These are phyloP conservation scores for Lepus americanus DNA, from an alignment of 2,113 vertebrate genomes.

Conservation along the genomic window DNA sequence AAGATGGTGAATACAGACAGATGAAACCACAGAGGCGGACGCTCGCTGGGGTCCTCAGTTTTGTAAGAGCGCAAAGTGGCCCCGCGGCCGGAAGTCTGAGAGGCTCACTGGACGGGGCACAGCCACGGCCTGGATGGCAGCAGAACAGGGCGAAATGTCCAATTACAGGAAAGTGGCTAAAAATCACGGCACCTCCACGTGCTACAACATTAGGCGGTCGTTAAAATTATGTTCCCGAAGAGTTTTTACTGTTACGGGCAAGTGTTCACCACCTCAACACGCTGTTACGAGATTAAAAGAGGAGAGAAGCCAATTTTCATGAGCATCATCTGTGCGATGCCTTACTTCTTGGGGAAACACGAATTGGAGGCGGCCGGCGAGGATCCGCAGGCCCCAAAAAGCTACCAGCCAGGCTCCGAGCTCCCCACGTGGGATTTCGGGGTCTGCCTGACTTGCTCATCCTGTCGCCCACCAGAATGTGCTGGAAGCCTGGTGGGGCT, in stretches of 20 bases:
- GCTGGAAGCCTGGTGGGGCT: not conserved
- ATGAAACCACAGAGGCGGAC: not conserved
- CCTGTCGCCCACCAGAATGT: not conserved
- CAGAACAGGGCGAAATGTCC: not conserved
- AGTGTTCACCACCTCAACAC: conserved; percentile 8
- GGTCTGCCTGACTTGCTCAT: not conserved
- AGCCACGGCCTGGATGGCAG: too few relatives aligned
- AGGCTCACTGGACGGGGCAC: too few relatives aligned
- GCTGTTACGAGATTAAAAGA: conserved; percentile 56
- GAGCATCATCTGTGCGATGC: not conserved
- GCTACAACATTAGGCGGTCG: conserved; percentile 67
- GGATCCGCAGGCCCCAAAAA: not conserved
- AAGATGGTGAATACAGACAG: not conserved
- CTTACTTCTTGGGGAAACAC: not conserved
- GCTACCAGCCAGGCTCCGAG: fast-evolving
- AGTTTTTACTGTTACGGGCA: conserved; percentile 71
- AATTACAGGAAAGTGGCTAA: conserved; percentile 37
- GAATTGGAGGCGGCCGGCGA: not conserved
- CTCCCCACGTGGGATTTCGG: not conserved
- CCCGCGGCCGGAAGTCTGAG: not conserved
- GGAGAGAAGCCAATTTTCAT: conserved; percentile 41
- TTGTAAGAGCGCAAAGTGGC: not conserved
- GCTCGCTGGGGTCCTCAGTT: not conserved
- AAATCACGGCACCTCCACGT: conserved; percentile 66
- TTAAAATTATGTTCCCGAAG: conserved; percentile 74